Conservation (phyloP, 2,888 invertebrate genomes). For the Drosophila incognita region DNA sequence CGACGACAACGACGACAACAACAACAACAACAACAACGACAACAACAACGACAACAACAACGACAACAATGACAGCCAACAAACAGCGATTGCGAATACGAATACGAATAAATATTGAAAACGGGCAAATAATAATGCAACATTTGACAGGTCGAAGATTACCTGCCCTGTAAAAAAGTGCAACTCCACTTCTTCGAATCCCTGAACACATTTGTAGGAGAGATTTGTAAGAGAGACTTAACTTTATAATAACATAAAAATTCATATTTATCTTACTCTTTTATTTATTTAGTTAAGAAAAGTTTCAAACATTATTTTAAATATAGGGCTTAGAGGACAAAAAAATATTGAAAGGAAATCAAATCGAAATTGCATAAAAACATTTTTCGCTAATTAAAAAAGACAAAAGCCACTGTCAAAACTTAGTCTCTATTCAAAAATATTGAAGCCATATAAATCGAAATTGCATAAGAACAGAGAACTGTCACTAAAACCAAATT, state of each 20-base stretch:
- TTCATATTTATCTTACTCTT: neutral
- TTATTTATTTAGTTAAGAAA: neutral
- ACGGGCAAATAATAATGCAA: slow-evolving; percentile 53
- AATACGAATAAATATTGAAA: slow-evolving; percentile 52
- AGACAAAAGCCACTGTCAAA: too few relatives aligned
- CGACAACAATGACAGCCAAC: slow-evolving; percentile 17
- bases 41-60: slow-evolving; percentile 5
- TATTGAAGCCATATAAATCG: neutral
- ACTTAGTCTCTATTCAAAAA: neutral
- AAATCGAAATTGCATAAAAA: too few relatives aligned
- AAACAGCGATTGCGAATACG: slow-evolving; percentile 49
- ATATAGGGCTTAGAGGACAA: neutral
- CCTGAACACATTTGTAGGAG: too few relatives aligned
- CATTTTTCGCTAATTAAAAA: too few relatives aligned
- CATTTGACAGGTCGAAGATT: slow-evolving; percentile 60
- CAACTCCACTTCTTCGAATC: neutral
- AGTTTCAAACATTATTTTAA: neutral
- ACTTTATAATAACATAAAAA: neutral
- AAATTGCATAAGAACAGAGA: neutral
- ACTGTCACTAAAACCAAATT: neutral
- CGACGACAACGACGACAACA: slow-evolving; percentile 60
- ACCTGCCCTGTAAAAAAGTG: slow-evolving; percentile 49
- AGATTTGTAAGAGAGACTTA: neutral
- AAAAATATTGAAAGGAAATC: neutral
- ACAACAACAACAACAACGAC: slow-evolving; percentile 60